Conservation (phyloP, 1,140 invertebrate genomes). For the Ostrea denselamellosa region DNA sequence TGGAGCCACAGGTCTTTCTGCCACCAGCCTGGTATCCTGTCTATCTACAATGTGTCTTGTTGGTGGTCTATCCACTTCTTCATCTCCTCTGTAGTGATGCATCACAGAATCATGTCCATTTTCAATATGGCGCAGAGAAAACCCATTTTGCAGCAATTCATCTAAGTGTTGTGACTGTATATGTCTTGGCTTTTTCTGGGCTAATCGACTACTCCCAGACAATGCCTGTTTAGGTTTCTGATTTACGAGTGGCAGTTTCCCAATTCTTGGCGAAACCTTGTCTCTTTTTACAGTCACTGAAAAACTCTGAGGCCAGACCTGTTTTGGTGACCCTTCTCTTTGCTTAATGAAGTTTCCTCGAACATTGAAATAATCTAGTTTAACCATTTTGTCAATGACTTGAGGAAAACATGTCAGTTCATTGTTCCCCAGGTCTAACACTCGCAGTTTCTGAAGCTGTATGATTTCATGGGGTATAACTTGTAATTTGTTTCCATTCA, state of each 20-base stretch:
- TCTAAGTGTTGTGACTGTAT: conserved; percentile 46
- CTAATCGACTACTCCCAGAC: background rate
- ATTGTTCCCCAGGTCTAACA: conserved; percentile 73
- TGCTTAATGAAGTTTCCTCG: conserved; percentile 66
- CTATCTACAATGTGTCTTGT: conserved; percentile 16
- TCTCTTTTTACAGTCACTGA: conserved; percentile 1
- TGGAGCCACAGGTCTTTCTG: too few relatives aligned
- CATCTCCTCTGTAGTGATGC: conserved; percentile 28
- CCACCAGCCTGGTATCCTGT: background rate
- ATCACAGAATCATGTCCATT: conserved; percentile 59
- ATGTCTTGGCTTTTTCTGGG: background rate
- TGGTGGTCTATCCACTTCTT: background rate
- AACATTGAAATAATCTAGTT: conserved; percentile 72
- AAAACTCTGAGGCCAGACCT: conserved; percentile 44
- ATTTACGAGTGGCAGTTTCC: background rate
- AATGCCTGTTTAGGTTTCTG: background rate
- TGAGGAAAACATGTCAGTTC: conserved; percentile 67
- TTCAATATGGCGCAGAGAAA: conserved; percentile 54
- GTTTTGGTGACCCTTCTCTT: background rate
- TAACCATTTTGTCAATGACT: conserved; percentile 66
- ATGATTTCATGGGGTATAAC: conserved; percentile 72
- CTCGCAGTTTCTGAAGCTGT: conserved; percentile 67
- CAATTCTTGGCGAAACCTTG: background rate
- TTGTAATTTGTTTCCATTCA: conserved; percentile 69
- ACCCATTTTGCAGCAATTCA: conserved; percentile 64